These are phyloP conservation scores for Egretta garzetta DNA, from an alignment of 2,113 vertebrate genomes.

Conservation along the genomic window DNA sequence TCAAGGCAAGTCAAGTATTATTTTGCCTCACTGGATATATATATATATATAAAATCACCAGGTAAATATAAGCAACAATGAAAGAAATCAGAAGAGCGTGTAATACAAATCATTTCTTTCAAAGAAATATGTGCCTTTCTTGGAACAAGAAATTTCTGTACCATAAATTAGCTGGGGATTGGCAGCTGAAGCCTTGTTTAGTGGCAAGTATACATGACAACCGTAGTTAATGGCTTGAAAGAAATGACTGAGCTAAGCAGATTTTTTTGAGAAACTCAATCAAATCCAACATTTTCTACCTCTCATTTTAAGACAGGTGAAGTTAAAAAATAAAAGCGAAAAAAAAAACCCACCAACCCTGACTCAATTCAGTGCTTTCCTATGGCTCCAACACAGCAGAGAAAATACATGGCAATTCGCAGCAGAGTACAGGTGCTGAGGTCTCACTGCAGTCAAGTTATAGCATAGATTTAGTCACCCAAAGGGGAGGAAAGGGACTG, in stretches of 20 bases:
- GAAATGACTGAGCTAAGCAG: slow-evolving; percentile 24
- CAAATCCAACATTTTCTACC: neutral
- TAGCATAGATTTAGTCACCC: neutral
- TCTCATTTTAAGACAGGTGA: neutral
- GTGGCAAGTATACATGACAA: neutral
- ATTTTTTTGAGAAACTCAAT: neutral
- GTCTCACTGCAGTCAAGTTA: neutral
- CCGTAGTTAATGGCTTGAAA: neutral
- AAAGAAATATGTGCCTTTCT: neutral
- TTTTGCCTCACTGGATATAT: neutral
- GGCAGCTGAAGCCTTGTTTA: slow-evolving; percentile 44
- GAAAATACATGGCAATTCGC: neutral
- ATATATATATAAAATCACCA: neutral
- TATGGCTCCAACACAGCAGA: neutral
- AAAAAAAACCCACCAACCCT: neutral
- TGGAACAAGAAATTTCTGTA: neutral
- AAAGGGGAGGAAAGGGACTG: neutral
- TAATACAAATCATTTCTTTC: slow-evolving; percentile 7
- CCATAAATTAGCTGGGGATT: slow-evolving; percentile 40
- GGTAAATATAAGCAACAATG: neutral
- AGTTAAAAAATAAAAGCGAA: neutral
- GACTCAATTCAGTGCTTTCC: neutral
- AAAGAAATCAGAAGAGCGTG: neutral
- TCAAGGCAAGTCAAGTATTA: neutral
- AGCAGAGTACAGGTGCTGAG: neutral